phyloP scores from a whole-genome alignment of 2,113 vertebrate species.

The Bos taurus region DNA sequence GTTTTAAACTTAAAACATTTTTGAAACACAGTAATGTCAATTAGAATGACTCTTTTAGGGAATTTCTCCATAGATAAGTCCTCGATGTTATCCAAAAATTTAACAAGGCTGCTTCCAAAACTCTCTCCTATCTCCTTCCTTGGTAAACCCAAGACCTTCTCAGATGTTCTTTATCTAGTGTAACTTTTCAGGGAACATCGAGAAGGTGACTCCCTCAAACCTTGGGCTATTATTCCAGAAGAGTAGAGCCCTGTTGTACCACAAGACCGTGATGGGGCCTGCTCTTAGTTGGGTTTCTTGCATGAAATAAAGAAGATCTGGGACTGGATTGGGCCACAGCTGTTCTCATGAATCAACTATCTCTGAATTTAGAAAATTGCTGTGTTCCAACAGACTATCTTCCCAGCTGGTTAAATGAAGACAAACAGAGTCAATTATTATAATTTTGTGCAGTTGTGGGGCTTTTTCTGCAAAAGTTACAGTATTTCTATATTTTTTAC shows the following conservation, averaged over 20 bases:
- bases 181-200: background rate
- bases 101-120: background rate
- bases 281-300: background rate
- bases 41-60: background rate
- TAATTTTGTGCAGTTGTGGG: constrained; percentile 59
- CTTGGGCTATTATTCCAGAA: rapidly evolving
- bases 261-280: background rate
- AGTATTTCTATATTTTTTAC: constrained; percentile 71
- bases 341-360: constrained; percentile 54
- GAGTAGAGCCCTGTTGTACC: background rate
- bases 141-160: background rate
- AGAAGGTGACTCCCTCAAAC: too few species aligned
- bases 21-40: background rate
- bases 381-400: constrained; percentile 43
- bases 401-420: constrained; percentile 66
- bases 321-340: constrained; percentile 45
- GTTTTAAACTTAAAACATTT: background rate
- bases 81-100: background rate
- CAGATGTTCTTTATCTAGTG: background rate
- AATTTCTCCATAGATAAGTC: background rate
- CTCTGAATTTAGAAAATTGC: constrained; percentile 66
- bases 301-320: background rate
- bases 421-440: constrained; percentile 72
- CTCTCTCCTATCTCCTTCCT: background rate
- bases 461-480: constrained; percentile 56